Evolutionary conservation across 2,797 vertebrate genomes (phyloP).

Genomic region (Mus spretus): DNA sequence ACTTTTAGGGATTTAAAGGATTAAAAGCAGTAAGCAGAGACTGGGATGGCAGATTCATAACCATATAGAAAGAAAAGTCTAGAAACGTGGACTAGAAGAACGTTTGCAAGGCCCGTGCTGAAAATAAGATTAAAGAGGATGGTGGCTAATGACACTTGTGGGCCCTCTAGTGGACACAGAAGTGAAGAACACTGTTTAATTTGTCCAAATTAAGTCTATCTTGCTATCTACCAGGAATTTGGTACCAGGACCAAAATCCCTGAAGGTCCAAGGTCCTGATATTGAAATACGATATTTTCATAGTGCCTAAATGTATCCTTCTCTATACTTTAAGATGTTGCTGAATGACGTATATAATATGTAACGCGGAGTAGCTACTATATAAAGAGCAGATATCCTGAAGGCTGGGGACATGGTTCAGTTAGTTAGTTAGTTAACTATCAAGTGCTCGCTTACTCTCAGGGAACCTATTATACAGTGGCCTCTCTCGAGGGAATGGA

Average conservation of each 20-base stretch:
- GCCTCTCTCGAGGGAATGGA: background rate
- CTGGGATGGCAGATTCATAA: background rate
- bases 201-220: background rate
- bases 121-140: background rate
- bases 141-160: background rate
- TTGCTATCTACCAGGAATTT: background rate
- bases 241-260: background rate
- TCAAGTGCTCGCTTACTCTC: background rate
- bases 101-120: too few relatives aligned
- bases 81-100: background rate
- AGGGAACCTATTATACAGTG: background rate
- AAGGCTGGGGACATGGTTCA: background rate
- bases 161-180: slow-evolving; percentile 63
- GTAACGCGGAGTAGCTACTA: background rate
- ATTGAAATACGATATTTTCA: background rate
- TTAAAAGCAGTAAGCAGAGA: background rate
- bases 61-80: background rate
- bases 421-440: background rate
- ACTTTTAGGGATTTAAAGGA: background rate
- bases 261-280: background rate
- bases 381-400: background rate
- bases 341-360: background rate
- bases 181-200: background rate
- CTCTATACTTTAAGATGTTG: background rate
- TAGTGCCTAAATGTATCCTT: background rate